Evolutionary conservation across 2,888 invertebrate genomes (phyloP), one percentile per base, ranked within the genome.

Genomic region (Epistrophella euchroma): DNA sequence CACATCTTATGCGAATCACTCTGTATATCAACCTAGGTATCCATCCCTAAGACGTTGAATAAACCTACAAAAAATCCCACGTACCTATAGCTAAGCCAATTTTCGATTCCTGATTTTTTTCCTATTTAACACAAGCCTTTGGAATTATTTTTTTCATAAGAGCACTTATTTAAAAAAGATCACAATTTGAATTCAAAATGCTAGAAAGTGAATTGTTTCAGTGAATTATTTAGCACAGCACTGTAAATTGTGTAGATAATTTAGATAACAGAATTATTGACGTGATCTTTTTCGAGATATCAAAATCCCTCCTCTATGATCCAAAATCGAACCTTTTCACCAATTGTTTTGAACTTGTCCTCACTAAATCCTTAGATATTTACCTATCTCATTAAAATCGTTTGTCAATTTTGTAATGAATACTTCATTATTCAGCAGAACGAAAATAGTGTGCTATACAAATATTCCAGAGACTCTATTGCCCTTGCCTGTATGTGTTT

Each of bases 361-460:
- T 13, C 19, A n/a, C 7, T 22, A 60, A 13, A 58, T 37, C 17
- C 32, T 17, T 11, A n/a, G 1, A 37, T 37, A 37, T 58, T 37
- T 19, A 22, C 17, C 22, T 22, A 58, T 22, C 25, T 62, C 62
- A 62, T 62, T 62, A 43, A 43, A 28, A 43, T 6, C 62, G 43
- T 62, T 62, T 62, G 62, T 62, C 40, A 43, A n/a, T 43, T 11
- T 43, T 62, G 62, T 40, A 60, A 37, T 40, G 37, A 19, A 58
- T 19, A 60, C 22, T 22, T 37, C 19, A 7, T 15, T 60, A 40
- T 60, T 22, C 13, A 19, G 17, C 19, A 19, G 3, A 60, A 4
- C 4, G 35, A 35, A 32, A 32, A 45, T 66, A 66, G 66, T 66
- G 66, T 66, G 66, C 47, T 66, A 47, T 35, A 47, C 15, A 62